These are phyloP conservation scores for Pipistrellus pipistrellus DNA, from an alignment of 2,797 vertebrate species.

Conservation along the genomic window DNA sequence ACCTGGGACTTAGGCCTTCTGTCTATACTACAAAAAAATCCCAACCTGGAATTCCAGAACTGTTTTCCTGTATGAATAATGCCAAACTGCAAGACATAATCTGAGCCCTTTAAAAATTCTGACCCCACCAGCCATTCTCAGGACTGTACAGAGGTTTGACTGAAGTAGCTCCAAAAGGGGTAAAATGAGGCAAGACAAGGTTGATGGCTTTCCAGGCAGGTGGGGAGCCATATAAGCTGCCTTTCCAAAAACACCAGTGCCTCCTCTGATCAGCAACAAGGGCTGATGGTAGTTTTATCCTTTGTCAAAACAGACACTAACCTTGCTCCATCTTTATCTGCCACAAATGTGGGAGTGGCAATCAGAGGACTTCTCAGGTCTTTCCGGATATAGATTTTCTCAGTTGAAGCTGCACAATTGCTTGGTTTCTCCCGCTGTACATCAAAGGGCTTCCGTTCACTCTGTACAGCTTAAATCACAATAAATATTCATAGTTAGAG, in stretches of 20 bases:
- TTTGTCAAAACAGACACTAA: conserved; percentile 84
- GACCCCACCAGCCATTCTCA: background rate
- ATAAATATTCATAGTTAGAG: conserved; percentile 77
- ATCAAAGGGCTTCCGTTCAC: conserved; percentile 98
- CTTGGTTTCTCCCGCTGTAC: conserved; percentile 96
- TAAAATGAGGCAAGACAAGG: background rate
- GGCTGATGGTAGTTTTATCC: background rate
- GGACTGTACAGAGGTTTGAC: background rate
- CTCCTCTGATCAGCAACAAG: background rate
- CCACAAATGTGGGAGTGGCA: conserved; percentile 98
- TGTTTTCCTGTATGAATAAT: background rate
- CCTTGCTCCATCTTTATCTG: conserved; percentile 96
- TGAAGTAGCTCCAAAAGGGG: background rate
- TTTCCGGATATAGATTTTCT: conserved; percentile 99
- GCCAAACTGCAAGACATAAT: background rate
- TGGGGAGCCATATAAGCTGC: background rate
- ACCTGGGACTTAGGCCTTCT: background rate
- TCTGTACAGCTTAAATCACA: conserved; percentile 94
- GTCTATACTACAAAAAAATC: background rate
- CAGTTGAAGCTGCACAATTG: conserved; percentile 98
- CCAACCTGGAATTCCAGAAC: background rate
- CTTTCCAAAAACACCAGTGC: fast-evolving
- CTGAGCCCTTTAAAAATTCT: background rate
- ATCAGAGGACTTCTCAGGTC: conserved; percentile 97
- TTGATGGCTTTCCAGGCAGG: background rate